These are phyloP conservation scores for Onychomys arenicola DNA, from an alignment of 2,797 vertebrate genomes.

Conservation along the genomic window DNA sequence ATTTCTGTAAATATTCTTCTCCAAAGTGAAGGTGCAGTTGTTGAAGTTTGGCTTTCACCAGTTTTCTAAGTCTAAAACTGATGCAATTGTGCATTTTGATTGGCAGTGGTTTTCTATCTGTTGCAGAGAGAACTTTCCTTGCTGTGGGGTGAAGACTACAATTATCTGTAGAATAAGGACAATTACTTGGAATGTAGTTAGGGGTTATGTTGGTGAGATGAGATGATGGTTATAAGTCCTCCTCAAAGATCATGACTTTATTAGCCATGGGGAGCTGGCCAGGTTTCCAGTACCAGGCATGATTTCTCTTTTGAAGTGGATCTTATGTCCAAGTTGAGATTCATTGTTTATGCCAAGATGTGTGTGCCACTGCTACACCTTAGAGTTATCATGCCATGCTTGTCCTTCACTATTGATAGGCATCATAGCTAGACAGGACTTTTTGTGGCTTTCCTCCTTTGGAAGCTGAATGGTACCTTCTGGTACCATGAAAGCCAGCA, in stretches of 20 bases:
- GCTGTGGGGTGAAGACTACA: background rate
- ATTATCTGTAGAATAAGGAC: background rate
- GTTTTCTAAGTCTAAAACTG: background rate
- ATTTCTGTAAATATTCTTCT: background rate
- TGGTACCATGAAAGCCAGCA: background rate
- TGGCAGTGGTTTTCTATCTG: background rate
- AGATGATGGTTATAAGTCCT: background rate
- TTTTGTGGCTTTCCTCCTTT: background rate
- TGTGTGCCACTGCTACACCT: background rate
- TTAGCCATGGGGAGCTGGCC: background rate
- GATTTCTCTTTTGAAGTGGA: background rate
- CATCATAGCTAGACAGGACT: background rate
- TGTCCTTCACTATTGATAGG: background rate
- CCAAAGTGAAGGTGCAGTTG: background rate
- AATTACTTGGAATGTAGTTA: background rate
- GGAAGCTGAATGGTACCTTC: background rate
- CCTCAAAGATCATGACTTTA: background rate
- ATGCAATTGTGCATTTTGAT: background rate
- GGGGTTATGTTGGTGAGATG: background rate
- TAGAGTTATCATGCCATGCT: background rate
- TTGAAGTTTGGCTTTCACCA: constrained; percentile 11
- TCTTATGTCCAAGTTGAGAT: background rate
- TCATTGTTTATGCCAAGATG: background rate
- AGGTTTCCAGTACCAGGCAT: background rate
- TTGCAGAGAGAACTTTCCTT: background rate